Evolutionary conservation across 2,888 invertebrate species (phyloP).

Genomic region (Dysmachus trigonus): DNA sequence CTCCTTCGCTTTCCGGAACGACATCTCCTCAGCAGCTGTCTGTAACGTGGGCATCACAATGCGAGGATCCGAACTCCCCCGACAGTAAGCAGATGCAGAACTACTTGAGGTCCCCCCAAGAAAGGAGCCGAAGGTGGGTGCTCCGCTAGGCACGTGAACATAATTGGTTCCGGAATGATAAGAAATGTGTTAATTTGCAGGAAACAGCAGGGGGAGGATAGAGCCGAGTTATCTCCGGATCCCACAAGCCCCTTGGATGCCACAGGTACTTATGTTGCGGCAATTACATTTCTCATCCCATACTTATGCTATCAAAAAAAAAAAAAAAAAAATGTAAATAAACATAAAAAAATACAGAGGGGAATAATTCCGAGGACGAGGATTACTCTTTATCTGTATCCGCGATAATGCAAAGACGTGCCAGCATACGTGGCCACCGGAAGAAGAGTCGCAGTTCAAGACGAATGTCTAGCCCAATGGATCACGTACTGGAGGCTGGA

Average conservation of each 20-base stretch:
- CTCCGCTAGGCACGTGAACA: constrained; percentile 37
- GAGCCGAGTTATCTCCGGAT: constrained; percentile 53
- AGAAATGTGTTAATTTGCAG: constrained; percentile 1
- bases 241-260: constrained; percentile 52
- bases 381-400: constrained; percentile 88
- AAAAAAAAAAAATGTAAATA: too few species aligned
- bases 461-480: constrained; percentile 70
- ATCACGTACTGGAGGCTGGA: constrained; percentile 55
- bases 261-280: constrained; percentile 51
- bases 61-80: constrained; percentile 52
- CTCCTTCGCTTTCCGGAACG: constrained; percentile 52
- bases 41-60: constrained; percentile 63
- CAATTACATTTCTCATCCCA: background rate
- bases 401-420: constrained; percentile 82
- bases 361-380: constrained; percentile 76
- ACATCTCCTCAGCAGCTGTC: constrained; percentile 62
- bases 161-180: background rate
- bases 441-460: constrained; percentile 69
- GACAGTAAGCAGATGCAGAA: constrained; percentile 58
- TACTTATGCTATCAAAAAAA: background rate
- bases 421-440: constrained; percentile 76
- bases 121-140: constrained; percentile 55
- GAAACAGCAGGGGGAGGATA: constrained; percentile 52
- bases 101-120: constrained; percentile 56
- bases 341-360: too few species aligned